A percentile compares a stretch with the other conserved stretches of the same genome.
These are phyloP conservation scores for Himalopsyche kuldschensis DNA, from an alignment of 2,888 invertebrate species.

Conservation along the genomic window DNA sequence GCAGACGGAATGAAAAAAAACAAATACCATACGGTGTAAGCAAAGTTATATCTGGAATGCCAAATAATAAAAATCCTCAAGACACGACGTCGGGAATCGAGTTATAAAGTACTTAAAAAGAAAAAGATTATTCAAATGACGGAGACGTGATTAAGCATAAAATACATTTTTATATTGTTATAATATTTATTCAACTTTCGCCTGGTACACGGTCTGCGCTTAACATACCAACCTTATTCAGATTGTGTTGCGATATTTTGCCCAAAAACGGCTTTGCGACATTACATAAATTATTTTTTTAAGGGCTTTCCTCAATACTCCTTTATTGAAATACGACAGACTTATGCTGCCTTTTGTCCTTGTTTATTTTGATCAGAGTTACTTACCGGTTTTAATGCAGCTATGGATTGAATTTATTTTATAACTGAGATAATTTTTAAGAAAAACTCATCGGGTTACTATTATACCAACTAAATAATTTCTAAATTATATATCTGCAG, in stretches of 20 bases:
- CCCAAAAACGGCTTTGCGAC: neutral
- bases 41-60: neutral
- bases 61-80: neutral
- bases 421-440: no score
- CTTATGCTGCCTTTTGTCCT: neutral
- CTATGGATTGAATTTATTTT: neutral
- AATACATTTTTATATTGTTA: neutral
- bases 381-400: no score
- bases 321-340: neutral
- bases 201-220: neutral
- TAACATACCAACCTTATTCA: neutral
- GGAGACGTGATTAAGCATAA: neutral
- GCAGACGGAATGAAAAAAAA: no score
- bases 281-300: neutral
- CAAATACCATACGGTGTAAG: no score
- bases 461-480: no score
- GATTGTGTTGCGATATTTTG: neutral
- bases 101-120: neutral
- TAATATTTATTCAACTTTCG: neutral
- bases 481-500: no score
- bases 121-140: neutral
- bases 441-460: no score
- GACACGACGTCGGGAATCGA: neutral
- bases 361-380: neutral
- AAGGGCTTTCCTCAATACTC: neutral